Percentiles rank a stretch among this genome's conserved stretches.
These are phyloP conservation scores for Clupea harengus DNA, from an alignment of 2,113 vertebrate genomes.

Conservation along the genomic window DNA sequence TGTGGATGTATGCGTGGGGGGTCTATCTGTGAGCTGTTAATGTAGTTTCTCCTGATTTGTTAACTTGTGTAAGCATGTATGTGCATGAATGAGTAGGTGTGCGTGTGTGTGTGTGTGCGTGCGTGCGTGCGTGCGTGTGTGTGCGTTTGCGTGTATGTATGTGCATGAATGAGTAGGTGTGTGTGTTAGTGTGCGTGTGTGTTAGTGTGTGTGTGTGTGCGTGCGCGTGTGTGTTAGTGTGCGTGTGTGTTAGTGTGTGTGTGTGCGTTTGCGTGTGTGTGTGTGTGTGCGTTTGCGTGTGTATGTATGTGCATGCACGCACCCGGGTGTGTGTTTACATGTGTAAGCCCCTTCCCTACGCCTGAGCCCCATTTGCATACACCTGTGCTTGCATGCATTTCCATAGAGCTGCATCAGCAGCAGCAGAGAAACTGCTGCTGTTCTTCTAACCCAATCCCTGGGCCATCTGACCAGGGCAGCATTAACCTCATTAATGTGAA, in stretches of 20 bases:
- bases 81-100: too few species aligned
- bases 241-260: neutral
- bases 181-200: neutral
- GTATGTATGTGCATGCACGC: neutral
- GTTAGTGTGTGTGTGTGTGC: neutral
- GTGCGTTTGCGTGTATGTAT: neutral
- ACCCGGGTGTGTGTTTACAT: neutral
- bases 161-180: neutral
- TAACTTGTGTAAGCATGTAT: neutral
- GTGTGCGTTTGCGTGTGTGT: neutral
- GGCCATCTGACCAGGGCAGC: neutral
- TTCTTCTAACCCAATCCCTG: neutral
- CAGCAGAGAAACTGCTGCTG: constrained; percentile 6
- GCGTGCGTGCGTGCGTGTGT: neutral
- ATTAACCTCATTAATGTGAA: constrained; percentile 7
- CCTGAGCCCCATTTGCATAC: neutral
- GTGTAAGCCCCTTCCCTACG: neutral
- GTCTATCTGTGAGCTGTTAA: neutral
- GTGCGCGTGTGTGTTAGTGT: neutral
- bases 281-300: neutral
- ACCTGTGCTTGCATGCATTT: constrained; percentile 19
- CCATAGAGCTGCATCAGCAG: constrained; percentile 17
- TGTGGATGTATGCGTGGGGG: neutral
- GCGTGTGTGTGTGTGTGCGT: neutral
- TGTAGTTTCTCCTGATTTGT: neutral